A percentile compares a stretch with the other conserved stretches of the same genome.
phyloP scores from a whole-genome alignment of 2,113 vertebrate species.

The Shinisaurus crocodilurus region DNA sequence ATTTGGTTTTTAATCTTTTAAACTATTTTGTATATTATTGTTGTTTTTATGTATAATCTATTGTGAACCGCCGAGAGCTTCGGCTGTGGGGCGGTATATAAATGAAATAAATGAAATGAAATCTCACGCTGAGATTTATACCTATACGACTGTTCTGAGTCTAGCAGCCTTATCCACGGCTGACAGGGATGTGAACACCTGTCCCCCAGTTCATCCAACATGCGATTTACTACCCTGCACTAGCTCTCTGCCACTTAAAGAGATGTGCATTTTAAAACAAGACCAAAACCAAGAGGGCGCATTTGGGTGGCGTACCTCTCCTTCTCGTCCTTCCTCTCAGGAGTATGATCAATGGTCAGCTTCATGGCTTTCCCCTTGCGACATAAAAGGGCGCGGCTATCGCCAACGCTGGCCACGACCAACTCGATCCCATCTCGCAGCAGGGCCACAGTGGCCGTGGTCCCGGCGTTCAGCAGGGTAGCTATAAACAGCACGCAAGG shows the following conservation, averaged over 20 bases:
- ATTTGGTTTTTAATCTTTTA: too few relatives aligned
- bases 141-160: too few relatives aligned
- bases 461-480: conserved; percentile 83
- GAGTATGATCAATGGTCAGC: conserved; percentile 95
- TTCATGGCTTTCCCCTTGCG: conserved; percentile 93
- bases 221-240: not conserved
- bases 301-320: conserved; percentile 81
- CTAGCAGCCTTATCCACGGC: too few relatives aligned
- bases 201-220: not conserved
- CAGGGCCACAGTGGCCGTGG: conserved; percentile 95
- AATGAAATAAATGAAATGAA: too few relatives aligned
- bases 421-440: conserved; percentile 95
- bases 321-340: conserved; percentile 97
- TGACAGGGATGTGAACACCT: not conserved
- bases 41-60: too few relatives aligned
- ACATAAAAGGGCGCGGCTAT: conserved; percentile 95
- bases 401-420: conserved; percentile 95
- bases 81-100: too few relatives aligned
- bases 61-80: too few relatives aligned
- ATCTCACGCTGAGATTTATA: too few relatives aligned
- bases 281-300: not conserved
- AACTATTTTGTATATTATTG: too few relatives aligned
- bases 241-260: not conserved
- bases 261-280: not conserved
- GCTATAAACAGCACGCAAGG: conserved; percentile 78